phyloP scores from a whole-genome alignment of 2,888 invertebrate species.

The Drosophila sordidula region DNA sequence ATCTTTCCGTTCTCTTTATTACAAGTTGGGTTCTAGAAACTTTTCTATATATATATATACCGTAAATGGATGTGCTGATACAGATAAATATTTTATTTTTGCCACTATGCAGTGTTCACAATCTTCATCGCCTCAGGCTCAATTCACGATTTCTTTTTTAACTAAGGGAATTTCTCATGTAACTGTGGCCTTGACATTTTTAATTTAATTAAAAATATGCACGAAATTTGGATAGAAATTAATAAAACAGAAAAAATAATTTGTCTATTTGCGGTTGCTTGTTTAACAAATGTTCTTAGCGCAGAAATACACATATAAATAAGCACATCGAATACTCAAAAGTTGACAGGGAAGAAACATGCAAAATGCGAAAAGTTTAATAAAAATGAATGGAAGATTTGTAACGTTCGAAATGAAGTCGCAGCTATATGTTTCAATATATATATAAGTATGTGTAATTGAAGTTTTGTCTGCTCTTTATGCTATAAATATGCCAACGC shows the following conservation, averaged over 20 bases:
- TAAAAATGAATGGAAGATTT: constrained; percentile 72
- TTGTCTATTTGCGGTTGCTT: constrained; percentile 63
- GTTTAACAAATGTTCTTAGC: constrained; percentile 59
- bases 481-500: constrained; percentile 42
- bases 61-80: constrained; percentile 18
- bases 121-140: constrained; percentile 44
- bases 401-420: constrained; percentile 55
- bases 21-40: constrained; percentile 23
- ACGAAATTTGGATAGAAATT: constrained; percentile 32
- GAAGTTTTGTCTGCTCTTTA: constrained; percentile 47
- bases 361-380: constrained; percentile 50
- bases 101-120: constrained; percentile 33
- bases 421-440: constrained; percentile 48
- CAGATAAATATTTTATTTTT: constrained; percentile 24
- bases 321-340: constrained; percentile 46
- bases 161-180: constrained; percentile 44
- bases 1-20: constrained; percentile 31
- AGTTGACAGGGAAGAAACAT: constrained; percentile 39
- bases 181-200: constrained; percentile 37
- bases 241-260: constrained; percentile 37
- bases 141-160: constrained; percentile 45
- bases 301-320: constrained; percentile 40
- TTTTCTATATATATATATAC: constrained; percentile 21
- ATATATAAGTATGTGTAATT: constrained; percentile 58
- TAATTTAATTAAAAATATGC: constrained; percentile 61